phyloP scores from a whole-genome alignment of 2,888 invertebrate genomes.

The Drosophila multiciliata region DNA sequence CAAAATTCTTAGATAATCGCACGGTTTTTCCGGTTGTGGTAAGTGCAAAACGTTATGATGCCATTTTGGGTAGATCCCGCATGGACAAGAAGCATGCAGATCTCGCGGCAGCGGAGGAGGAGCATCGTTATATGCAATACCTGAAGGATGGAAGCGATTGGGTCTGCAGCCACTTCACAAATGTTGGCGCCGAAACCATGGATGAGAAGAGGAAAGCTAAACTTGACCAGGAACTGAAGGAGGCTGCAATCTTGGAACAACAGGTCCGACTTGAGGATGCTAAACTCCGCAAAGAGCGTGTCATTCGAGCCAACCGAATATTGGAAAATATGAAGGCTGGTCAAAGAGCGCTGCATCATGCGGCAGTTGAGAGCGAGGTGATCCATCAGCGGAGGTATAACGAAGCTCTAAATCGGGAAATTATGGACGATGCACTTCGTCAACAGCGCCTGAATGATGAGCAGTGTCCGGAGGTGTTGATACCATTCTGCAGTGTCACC shows the following conservation, averaged over 20 bases:
- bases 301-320: conserved; percentile 52
- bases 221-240: background rate
- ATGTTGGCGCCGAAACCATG: conserved; percentile 14
- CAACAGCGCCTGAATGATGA: conserved; percentile 48
- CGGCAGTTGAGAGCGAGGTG: conserved; percentile 47
- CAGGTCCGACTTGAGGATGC: conserved; percentile 31
- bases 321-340: conserved; percentile 61
- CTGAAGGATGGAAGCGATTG: conserved; percentile 57
- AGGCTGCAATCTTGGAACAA: conserved; percentile 11
- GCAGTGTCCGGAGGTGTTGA: conserved; percentile 46
- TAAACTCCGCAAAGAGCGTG: conserved; percentile 53
- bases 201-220: conserved; percentile 19
- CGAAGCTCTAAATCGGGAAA: conserved; percentile 51
- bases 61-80: conserved; percentile 49
- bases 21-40: conserved; percentile 51
- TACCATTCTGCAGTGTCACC: conserved; percentile 46
- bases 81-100: conserved; percentile 33
- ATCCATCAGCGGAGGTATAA: conserved; percentile 45
- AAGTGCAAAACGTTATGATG: conserved; percentile 51
- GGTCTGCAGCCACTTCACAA: conserved; percentile 44
- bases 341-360: conserved; percentile 45
- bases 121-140: conserved; percentile 53
- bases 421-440: conserved; percentile 30
- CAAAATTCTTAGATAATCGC: conserved; percentile 14
- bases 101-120: conserved; percentile 44